A percentile compares a stretch with the other conserved stretches of the same genome.
Evolutionary conservation across 2,797 vertebrate species (phyloP).

Genomic region (Rhinophrynus dorsalis): DNA sequence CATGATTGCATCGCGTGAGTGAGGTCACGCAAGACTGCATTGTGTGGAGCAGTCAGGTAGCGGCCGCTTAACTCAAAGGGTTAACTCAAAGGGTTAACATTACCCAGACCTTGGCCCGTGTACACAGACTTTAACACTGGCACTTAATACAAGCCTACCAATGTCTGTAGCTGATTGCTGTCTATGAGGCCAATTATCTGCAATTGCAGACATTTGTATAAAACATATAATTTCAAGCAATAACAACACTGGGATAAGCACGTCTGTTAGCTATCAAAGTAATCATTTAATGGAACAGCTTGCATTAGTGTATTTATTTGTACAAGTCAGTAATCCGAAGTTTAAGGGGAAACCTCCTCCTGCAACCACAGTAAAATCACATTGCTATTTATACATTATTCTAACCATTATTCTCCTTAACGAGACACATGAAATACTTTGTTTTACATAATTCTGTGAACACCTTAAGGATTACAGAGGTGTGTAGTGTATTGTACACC

Average conservation of each 20-base stretch:
- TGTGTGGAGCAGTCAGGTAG: too few species aligned
- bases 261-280: background rate
- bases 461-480: too few species aligned
- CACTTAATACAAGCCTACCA: background rate
- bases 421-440: background rate
- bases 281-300: slow-evolving; percentile 27
- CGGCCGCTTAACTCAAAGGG: too few species aligned
- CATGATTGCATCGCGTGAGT: too few species aligned
- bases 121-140: too few species aligned
- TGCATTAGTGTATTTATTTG: slow-evolving; percentile 14
- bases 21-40: too few species aligned
- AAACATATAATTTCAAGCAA: slow-evolving; percentile 22
- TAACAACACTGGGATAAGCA: background rate
- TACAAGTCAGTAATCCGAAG: slow-evolving; percentile 21
- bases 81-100: too few species aligned
- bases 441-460: too few species aligned
- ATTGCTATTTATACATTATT: background rate
- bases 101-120: too few species aligned
- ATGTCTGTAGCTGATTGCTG: slow-evolving; percentile 13
- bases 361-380: background rate
- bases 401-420: background rate
- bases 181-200: slow-evolving; percentile 20
- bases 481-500: too few species aligned
- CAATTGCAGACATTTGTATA: slow-evolving; percentile 18
- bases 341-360: background rate